Conservation (phyloP, 2,113 vertebrate species). For the Oreochromis niloticus region DNA sequence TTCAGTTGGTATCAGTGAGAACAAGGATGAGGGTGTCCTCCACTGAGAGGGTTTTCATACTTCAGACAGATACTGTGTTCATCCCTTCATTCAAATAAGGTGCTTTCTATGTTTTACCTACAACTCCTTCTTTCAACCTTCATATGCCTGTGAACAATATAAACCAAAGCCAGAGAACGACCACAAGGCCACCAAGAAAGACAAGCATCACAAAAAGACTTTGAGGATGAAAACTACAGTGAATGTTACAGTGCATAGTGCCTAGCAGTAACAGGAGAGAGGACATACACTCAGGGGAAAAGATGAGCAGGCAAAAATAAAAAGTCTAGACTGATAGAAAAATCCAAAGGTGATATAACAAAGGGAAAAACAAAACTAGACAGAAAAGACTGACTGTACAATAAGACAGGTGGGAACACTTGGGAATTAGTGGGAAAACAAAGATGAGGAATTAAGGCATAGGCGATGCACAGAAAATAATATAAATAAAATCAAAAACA, state of each 20-base stretch:
- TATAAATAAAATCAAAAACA: not conserved
- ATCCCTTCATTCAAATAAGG: not conserved
- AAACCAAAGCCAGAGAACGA: not conserved
- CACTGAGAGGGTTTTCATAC: not conserved
- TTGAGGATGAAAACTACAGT: not conserved
- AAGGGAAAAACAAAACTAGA: not conserved
- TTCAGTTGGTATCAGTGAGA: not conserved
- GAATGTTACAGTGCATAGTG: not conserved
- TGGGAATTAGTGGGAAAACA: not conserved
- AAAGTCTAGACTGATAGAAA: not conserved
- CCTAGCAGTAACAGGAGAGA: not conserved
- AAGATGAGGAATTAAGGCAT: not conserved
- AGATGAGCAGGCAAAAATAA: not conserved
- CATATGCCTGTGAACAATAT: not conserved
- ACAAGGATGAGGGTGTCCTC: not conserved
- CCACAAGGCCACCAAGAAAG: not conserved
- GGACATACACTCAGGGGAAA: not conserved
- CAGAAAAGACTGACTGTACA: not conserved
- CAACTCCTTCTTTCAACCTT: not conserved
- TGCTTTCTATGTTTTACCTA: not conserved
- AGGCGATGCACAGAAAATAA: not conserved
- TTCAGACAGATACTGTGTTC: not conserved
- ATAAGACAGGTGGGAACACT: not conserved
- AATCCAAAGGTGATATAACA: not conserved
- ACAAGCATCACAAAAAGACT: not conserved